Evolutionary conservation across 2,888 invertebrate species (phyloP).

Genomic region (Micoletzkya japonica): DNA sequence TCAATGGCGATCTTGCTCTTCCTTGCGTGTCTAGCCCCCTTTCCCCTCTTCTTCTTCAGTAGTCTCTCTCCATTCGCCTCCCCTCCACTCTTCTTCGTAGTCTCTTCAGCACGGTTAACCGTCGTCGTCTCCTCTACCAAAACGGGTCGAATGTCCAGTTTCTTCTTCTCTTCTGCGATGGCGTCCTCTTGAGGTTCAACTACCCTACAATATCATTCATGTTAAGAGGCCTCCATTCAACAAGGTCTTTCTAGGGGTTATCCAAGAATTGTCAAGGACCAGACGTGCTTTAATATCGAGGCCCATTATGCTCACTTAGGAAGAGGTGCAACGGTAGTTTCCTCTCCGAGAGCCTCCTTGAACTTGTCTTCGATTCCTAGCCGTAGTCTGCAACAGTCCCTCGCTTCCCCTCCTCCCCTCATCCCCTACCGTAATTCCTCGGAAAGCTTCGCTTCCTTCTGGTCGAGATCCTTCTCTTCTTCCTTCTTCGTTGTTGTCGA

Average conservation of each 20-base stretch:
- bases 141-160: conserved; percentile 18
- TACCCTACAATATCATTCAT: too few species aligned
- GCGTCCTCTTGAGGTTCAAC: background rate
- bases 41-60: conserved; percentile 10
- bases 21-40: conserved; percentile 19
- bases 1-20: background rate
- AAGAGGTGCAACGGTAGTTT: background rate
- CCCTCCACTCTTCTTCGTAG: background rate
- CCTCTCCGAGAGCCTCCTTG: conserved; percentile 15
- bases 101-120: too few species aligned
- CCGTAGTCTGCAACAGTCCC: conserved; percentile 4
- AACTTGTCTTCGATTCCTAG: conserved; percentile 19
- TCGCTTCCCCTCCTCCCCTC: background rate
- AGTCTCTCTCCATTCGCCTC: background rate
- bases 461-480: conserved; percentile 8
- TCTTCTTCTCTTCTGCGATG: background rate
- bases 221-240: too few species aligned
- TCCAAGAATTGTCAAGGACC: too few species aligned
- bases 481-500: background rate
- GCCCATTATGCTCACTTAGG: too few species aligned
- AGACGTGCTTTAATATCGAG: too few species aligned
- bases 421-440: conserved; percentile 5
- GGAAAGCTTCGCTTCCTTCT: conserved; percentile 22
- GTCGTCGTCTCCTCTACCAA: too few species aligned
- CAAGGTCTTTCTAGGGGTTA: too few species aligned